A percentile compares a stretch with the other conserved stretches of the same genome.
Evolutionary conservation across 2,113 vertebrate species (phyloP).

Genomic region (Bufo gargarizans): DNA sequence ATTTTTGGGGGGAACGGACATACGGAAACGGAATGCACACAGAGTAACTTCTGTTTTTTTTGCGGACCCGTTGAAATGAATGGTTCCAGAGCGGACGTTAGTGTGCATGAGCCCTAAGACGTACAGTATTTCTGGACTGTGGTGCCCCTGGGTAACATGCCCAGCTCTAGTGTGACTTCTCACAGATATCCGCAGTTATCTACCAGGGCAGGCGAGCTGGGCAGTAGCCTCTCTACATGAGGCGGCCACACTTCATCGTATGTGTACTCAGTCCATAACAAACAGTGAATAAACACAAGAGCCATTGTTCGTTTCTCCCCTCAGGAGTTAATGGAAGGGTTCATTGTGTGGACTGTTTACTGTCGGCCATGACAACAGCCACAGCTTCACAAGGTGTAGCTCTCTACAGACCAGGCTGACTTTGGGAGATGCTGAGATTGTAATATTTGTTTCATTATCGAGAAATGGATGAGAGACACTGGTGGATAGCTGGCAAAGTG

Average conservation of each 20-base stretch:
- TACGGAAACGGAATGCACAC: no score
- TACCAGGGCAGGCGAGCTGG: background rate
- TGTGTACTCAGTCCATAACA: background rate
- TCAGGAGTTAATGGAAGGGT: conserved; percentile 50
- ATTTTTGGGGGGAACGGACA: no score
- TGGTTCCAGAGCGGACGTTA: no score
- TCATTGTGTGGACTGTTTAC: conserved; percentile 56
- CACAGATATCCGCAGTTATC: background rate
- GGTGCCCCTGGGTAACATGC: background rate
- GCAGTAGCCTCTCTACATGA: background rate
- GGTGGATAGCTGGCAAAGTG: conserved; percentile 59
- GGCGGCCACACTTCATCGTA: background rate
- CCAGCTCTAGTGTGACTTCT: background rate
- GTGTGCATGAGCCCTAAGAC: no score
- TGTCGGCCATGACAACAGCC: conserved; percentile 58
- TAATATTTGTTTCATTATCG: background rate
- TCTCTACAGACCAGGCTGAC: background rate
- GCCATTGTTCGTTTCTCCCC: conserved; percentile 17
- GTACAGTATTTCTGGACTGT: background rate
- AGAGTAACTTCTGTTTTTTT: no score
- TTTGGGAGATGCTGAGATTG: background rate
- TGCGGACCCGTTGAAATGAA: no score
- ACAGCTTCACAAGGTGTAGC: conserved; percentile 13
- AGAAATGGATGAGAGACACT: conserved; percentile 58
- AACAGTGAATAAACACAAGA: conserved; percentile 16